phyloP scores from a whole-genome alignment of 2,797 vertebrate genomes.

The Falco peregrinus region DNA sequence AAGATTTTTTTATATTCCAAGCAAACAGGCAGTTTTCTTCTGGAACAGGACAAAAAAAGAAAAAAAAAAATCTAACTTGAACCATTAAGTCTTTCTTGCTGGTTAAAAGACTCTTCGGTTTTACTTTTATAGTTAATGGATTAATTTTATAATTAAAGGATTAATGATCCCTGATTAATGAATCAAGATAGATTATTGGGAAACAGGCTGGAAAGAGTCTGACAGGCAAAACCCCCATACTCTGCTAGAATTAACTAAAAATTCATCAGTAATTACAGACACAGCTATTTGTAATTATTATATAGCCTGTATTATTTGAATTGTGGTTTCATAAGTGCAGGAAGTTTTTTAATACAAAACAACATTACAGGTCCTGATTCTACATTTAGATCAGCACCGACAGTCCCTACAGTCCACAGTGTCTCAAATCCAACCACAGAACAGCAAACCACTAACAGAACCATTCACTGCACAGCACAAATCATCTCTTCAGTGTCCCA shows the following conservation, averaged over 20 bases:
- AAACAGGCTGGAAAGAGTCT: not conserved
- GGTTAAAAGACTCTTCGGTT: not conserved
- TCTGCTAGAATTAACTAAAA: not conserved
- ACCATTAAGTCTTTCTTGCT: not conserved
- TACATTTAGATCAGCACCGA: not conserved
- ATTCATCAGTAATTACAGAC: not conserved
- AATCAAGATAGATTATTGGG: not conserved
- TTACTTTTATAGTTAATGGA: not conserved
- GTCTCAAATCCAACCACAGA: not conserved
- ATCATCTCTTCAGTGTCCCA: not conserved
- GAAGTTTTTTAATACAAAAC: not conserved
- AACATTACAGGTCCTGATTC: not conserved
- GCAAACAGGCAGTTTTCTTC: not conserved
- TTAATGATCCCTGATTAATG: not conserved
- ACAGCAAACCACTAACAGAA: not conserved
- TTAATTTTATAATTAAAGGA: not conserved
- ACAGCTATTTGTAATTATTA: not conserved
- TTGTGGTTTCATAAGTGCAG: not conserved
- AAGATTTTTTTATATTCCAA: not conserved
- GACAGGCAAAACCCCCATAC: rapidly evolving
- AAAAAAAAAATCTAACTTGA: not conserved
- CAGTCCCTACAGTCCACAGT: not conserved
- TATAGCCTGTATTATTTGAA: not conserved
- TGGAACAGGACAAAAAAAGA: not conserved
- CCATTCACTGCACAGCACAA: not conserved